Base-by-base conservation (phyloP, 2,888 invertebrate genomes). In the Stomorhina lunata region DNA sequence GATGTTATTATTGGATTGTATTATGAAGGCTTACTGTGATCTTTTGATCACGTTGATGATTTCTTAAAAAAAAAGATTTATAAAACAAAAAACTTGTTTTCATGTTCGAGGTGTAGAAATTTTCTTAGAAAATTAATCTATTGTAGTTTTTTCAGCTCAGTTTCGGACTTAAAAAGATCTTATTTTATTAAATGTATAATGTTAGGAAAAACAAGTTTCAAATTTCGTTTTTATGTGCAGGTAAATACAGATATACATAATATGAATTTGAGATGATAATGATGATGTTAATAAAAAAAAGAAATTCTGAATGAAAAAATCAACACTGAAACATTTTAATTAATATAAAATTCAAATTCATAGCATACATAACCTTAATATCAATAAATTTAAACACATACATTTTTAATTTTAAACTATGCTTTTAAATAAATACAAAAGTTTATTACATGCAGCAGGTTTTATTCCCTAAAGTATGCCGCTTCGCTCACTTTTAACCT, bases 131-230 rank as follows among this genome's bases (percentile, higher is more conserved):
- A 37, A 34, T 20, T 48, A 55, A 65, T 65, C 57, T 45, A 45
- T 71, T 71, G 57, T 57, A 25, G 3, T 27, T 1, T 53, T 53
- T 4, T 48, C 10, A n/a, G n/a, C n/a, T n/a, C n/a, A n/a, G n/a
- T 34, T 55, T 15, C 34, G 12, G 25, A 17, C 17, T 17, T 15
- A 6, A 17, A 27, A 4, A 37, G 50, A 17, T 10, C 15, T 17
- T 45, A 15, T 15, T 17, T 25, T 17, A 20, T 27, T 4, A 4
- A 69, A 69, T 32, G 17, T 55, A 0, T 20, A 57, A 12, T n/a
- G 9, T 65, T 66, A 50, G 71, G 57, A 71, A 57, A 76, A 71
- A 61, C 59, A 53, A 15, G 81, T 75, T 81, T 81, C 83, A 75
- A 71, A 57, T 76, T 71, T 69, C 78, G 66, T 75, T 69, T 68